These are phyloP conservation scores for Sarcoramphus papa DNA, from an alignment of 2,797 vertebrate genomes.

Conservation along the genomic window DNA sequence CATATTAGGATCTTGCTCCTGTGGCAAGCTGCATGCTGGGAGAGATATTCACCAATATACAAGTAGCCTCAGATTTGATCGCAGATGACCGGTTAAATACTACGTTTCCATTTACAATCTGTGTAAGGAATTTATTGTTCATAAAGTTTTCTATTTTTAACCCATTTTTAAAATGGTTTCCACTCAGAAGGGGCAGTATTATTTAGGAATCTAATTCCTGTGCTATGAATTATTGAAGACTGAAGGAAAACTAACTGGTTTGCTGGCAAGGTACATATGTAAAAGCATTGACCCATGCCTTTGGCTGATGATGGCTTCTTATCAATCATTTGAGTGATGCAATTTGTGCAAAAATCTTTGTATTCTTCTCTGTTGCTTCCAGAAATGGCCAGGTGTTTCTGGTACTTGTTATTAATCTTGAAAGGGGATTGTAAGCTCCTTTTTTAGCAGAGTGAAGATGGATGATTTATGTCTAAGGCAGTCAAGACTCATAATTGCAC, in stretches of 20 bases:
- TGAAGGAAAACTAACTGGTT: not conserved
- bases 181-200: not conserved
- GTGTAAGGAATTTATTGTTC: not conserved
- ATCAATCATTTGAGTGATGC: not conserved
- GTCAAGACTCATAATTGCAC: not conserved
- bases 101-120: not conserved
- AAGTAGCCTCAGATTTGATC: not conserved
- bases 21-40: not conserved
- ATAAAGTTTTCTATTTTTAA: not conserved
- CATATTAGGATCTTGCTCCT: not conserved
- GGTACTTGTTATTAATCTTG: not conserved
- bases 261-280: not conserved
- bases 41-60: not conserved
- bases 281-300: not conserved
- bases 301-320: not conserved
- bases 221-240: not conserved
- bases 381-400: not conserved
- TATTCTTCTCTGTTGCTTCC: not conserved
- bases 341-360: not conserved
- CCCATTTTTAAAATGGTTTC: not conserved
- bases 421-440: not conserved
- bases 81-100: not conserved
- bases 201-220: not conserved
- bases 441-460: constrained; percentile 6
- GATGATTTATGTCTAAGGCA: constrained; percentile 2